These are phyloP conservation scores for Drosophila saltans DNA, from an alignment of 1,140 invertebrate genomes.

Conservation along the genomic window DNA sequence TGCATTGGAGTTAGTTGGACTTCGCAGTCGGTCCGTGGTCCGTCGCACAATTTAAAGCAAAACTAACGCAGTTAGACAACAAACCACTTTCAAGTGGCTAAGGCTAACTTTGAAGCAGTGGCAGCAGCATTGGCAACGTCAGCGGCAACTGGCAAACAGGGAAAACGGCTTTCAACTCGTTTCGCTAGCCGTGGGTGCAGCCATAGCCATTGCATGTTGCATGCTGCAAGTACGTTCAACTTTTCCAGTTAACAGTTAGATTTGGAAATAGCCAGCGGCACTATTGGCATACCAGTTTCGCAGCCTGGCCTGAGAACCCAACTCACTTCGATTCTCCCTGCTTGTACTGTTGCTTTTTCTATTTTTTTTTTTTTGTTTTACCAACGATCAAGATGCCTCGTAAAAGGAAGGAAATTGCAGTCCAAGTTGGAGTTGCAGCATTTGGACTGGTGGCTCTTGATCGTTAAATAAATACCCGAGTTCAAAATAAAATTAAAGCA, in stretches of 20 bases:
- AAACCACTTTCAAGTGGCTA: constrained; percentile 75
- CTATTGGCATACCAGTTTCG: constrained; percentile 69
- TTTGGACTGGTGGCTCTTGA: constrained; percentile 42
- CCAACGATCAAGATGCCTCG: constrained; percentile 65
- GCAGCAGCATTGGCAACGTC: constrained; percentile 5
- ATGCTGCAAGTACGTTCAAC: constrained; percentile 80
- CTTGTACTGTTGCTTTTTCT: background rate
- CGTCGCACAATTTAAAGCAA: constrained; percentile 75
- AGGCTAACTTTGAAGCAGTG: constrained; percentile 24
- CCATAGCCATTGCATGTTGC: constrained; percentile 69
- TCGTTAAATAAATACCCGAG: constrained; percentile 75
- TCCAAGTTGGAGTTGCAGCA: constrained; percentile 36
- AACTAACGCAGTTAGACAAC: constrained; percentile 80
- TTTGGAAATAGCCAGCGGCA: constrained; percentile 78
- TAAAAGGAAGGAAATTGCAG: constrained; percentile 76
- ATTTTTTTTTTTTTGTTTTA: constrained; percentile 14
- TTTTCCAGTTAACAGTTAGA: constrained; percentile 82
- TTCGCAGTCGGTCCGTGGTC: constrained; percentile 45
- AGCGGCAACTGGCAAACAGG: constrained; percentile 64
- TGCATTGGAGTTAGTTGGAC: constrained; percentile 20
- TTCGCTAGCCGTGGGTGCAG: constrained; percentile 75
- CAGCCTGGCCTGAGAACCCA: constrained; percentile 74
- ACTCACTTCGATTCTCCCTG: constrained; percentile 17
- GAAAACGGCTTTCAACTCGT: constrained; percentile 80
- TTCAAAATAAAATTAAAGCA: constrained; percentile 79